Conservation (phyloP, 2,113 vertebrate species). For the Pedetes capensis region DNA sequence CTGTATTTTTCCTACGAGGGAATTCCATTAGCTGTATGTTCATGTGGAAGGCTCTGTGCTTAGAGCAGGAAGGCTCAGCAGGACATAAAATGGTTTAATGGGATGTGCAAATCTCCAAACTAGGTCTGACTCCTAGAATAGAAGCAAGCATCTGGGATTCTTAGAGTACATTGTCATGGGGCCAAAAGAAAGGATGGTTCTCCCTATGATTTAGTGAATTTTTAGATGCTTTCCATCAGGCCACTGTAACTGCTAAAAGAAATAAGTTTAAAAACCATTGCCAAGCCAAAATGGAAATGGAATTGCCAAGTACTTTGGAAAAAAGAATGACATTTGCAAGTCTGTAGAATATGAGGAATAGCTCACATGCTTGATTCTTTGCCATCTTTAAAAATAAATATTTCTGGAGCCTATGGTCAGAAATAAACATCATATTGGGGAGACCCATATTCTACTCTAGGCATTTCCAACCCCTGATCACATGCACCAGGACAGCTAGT, state of each 20-base stretch:
- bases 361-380: neutral
- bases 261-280: slow-evolving; percentile 14
- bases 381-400: slow-evolving; percentile 29
- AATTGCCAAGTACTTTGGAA: neutral
- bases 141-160: neutral
- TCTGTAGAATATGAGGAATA: neutral
- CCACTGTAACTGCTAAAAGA: neutral
- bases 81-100: neutral
- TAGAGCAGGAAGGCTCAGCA: neutral
- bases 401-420: neutral
- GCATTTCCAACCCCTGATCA: no score
- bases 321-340: neutral
- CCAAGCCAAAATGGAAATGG: neutral
- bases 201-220: neutral
- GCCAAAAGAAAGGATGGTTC: neutral
- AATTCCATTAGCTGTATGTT: neutral
- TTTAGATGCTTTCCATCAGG: neutral
- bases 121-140: neutral
- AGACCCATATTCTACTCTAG: neutral
- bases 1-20: neutral
- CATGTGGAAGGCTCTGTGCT: neutral
- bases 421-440: neutral
- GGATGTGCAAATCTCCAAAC: neutral
- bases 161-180: neutral
- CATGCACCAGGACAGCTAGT: no score